These are phyloP conservation scores for Seriola rivoliana DNA, from an alignment of 2,113 vertebrate species.

Conservation along the genomic window DNA sequence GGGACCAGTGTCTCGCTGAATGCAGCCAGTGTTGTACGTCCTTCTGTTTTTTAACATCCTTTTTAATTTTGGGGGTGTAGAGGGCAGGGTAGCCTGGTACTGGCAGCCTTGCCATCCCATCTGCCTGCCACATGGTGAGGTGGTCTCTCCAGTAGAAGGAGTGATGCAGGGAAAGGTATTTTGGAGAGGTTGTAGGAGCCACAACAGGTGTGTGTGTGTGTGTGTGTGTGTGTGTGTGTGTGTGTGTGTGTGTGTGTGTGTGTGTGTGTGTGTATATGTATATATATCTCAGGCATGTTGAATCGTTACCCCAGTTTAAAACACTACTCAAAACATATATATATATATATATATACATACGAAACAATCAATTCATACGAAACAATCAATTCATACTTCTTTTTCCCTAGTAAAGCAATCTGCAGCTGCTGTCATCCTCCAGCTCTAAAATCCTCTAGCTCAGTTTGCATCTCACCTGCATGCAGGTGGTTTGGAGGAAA, in stretches of 20 bases:
- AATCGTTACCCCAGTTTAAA: no score
- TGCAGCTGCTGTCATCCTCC: conserved; percentile 37
- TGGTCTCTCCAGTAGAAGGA: conserved; percentile 29
- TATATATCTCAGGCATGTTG: no score
- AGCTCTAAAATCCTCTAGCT: conserved; percentile 31
- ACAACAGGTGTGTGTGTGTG: conserved; percentile 19
- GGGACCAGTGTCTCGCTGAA: conserved; percentile 46
- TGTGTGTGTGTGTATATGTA: no score
- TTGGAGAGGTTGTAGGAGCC: neutral
- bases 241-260: no score
- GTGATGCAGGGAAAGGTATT: neutral
- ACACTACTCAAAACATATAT: neutral
- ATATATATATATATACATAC: conserved; percentile 11
- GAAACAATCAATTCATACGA: conserved; percentile 62
- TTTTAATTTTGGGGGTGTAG: conserved; percentile 46
- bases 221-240: no score
- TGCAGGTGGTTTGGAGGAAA: conserved; percentile 53
- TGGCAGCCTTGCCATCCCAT: conserved; percentile 63
- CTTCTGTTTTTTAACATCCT: conserved; percentile 60
- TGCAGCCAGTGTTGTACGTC: conserved; percentile 27
- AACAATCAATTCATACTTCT: neutral
- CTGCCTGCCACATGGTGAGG: conserved; percentile 64
- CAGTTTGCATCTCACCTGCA: conserved; percentile 44
- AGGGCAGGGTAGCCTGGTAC: conserved; percentile 51
- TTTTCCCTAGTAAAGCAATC: conserved; percentile 20